phyloP scores from a whole-genome alignment of 1,140 invertebrate genomes.

The Ruditapes philippinarum region DNA sequence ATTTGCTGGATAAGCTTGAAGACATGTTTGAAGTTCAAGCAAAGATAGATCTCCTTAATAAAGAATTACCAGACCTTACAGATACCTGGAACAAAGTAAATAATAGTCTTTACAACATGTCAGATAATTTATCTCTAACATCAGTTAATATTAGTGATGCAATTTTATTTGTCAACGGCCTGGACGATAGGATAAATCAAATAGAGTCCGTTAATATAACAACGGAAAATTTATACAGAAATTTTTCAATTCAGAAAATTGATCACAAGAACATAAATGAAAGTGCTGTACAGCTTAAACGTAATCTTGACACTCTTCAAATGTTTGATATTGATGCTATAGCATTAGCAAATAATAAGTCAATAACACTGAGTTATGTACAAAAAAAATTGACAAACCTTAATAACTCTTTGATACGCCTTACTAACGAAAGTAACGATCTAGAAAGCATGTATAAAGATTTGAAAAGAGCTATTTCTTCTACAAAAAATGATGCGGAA shows the following conservation, averaged over 20 bases:
- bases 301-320: background rate
- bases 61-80: background rate
- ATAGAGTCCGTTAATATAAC: conserved; percentile 31
- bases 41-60: conserved; percentile 32
- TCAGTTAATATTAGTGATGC: background rate
- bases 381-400: background rate
- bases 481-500: background rate
- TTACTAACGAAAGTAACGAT: background rate
- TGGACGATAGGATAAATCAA: background rate
- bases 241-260: background rate
- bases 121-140: background rate
- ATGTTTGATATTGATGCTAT: conserved; percentile 13
- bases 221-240: background rate
- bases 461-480: background rate
- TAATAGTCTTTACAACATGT: background rate
- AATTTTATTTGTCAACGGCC: background rate
- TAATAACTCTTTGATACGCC: background rate
- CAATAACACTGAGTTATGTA: background rate
- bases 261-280: background rate
- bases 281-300: background rate
- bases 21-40: background rate
- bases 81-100: background rate
- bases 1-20: conserved; percentile 30
- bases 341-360: background rate
- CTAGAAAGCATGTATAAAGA: background rate